phyloP scores from a whole-genome alignment of 2,888 invertebrate genomes.

The Lasius platythorax region DNA sequence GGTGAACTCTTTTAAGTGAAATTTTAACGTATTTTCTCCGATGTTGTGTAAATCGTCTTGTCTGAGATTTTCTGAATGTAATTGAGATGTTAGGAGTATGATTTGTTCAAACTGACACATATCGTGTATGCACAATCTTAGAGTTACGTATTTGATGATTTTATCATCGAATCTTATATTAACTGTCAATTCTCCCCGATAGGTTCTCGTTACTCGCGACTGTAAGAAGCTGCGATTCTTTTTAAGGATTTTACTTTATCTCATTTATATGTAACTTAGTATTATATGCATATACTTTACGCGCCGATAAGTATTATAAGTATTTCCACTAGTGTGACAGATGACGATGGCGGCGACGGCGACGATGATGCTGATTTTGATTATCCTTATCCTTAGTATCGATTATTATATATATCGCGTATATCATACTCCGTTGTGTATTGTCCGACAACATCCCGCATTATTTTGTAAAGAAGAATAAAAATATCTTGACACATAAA shows the following conservation, averaged over 20 bases:
- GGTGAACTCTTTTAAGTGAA: not conserved
- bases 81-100: not conserved
- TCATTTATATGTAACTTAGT: constrained; percentile 6
- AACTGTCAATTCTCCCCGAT: constrained; percentile 16
- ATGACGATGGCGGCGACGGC: constrained; percentile 46
- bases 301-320: not conserved
- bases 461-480: constrained; percentile 84
- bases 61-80: constrained; percentile 17
- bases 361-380: constrained; percentile 59
- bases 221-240: not conserved
- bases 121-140: constrained; percentile 3
- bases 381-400: constrained; percentile 64
- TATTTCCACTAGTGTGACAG: constrained; percentile 10
- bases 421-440: constrained; percentile 73
- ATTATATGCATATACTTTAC: constrained; percentile 5
- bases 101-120: constrained; percentile 8
- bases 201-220: not conserved
- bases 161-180: constrained; percentile 28
- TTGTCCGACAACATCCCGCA: constrained; percentile 78
- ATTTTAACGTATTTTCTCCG: constrained; percentile 18
- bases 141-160: constrained; percentile 25
- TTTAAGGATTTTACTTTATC: constrained; percentile 15
- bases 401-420: constrained; percentile 40
- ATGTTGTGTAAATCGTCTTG: constrained; percentile 31
- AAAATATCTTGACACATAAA: constrained; percentile 76